Percentiles rank a stretch among this genome's conserved stretches.
Evolutionary conservation across 2,113 vertebrate genomes (phyloP).

Genomic region (Daboia siamensis): DNA sequence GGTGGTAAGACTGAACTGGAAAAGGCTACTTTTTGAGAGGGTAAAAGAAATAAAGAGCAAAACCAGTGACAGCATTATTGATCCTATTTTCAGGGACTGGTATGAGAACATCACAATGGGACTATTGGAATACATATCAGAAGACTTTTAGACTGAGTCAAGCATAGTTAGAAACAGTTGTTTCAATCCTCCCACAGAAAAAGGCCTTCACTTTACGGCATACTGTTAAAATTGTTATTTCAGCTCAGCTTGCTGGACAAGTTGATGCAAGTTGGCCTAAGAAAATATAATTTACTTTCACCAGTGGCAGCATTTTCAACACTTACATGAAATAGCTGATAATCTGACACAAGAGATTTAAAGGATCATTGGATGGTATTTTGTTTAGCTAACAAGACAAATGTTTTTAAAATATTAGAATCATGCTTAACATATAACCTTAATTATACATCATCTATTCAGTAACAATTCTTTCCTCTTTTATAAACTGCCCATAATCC

Average conservation of each 20-base stretch:
- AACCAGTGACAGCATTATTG: neutral
- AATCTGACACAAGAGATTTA: slow-evolving; percentile 70
- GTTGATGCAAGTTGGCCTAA: slow-evolving; percentile 69
- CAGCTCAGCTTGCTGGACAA: slow-evolving; percentile 66
- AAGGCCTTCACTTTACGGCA: slow-evolving; percentile 41
- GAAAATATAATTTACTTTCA: slow-evolving; percentile 70
- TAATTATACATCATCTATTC: slow-evolving; percentile 52
- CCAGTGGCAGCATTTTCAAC: slow-evolving; percentile 67
- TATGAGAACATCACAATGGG: neutral
- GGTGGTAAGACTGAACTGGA: neutral
- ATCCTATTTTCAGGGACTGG: neutral
- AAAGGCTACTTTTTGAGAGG: neutral
- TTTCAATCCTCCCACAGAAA: slow-evolving; percentile 52
- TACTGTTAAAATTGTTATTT: slow-evolving; percentile 63
- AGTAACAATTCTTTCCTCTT: slow-evolving; percentile 24
- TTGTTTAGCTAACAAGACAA: slow-evolving; percentile 69
- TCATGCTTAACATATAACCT: slow-evolving; percentile 53
- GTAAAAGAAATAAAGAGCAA: neutral
- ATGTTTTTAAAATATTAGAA: slow-evolving; percentile 63
- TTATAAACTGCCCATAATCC: slow-evolving; percentile 37
- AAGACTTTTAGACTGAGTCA: neutral
- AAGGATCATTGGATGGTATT: slow-evolving; percentile 61
- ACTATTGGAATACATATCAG: neutral
- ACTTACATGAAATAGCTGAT: slow-evolving; percentile 73
- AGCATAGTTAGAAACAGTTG: slow-evolving; percentile 33